Base-by-base conservation (phyloP, 2,888 invertebrate species). In the Myopa testacea region DNA sequence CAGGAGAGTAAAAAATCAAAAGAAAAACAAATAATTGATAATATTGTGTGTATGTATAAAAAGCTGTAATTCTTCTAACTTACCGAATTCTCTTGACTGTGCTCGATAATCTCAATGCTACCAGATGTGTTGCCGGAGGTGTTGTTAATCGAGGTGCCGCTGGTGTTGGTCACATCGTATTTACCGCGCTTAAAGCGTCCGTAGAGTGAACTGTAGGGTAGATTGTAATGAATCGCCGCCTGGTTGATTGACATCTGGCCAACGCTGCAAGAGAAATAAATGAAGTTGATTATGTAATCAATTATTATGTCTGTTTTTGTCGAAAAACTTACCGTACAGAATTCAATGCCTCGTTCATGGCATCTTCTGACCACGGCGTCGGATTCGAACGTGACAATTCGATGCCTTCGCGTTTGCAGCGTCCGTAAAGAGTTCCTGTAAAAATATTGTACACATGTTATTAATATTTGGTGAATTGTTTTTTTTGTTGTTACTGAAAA, bases 181-280 rank as follows among this genome's bases (percentile, higher is more conserved):
- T 96, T 96, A 86, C 95, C 95, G 73, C 96, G 92, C 88, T 96
- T 96, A 88, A 96, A 96, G 78, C 96, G 92, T 0, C 96, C 96
- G 86, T 96, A 96, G 45, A 96, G 90, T 5, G 96, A 96, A 16
- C 96, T 96, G 88, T 96, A 96, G 60, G 96, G 96, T 86, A 96
- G 90, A 90, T 96, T 96, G 90, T 94, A 96, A 88, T 96, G 96
- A 83, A 96, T 96, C 75, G 96, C 96, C 73, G 96, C 96, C 90
- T 96, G 96, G 90, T 96, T 96, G 85, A 96, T 96, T 80, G 96
- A 96, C 96, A 96, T 96, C 88, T 96, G 96, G 45, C 96, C 96
- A 82, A 95, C 91, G 85, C 96, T 95, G 86, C 95, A 45, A 45
- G 2, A 26, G 26, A 45, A 45, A 45, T 45, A 45, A 8, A 45